Conservation (phyloP, 2,797 vertebrate species). For the Pseudotriccus pelzelni region DNA sequence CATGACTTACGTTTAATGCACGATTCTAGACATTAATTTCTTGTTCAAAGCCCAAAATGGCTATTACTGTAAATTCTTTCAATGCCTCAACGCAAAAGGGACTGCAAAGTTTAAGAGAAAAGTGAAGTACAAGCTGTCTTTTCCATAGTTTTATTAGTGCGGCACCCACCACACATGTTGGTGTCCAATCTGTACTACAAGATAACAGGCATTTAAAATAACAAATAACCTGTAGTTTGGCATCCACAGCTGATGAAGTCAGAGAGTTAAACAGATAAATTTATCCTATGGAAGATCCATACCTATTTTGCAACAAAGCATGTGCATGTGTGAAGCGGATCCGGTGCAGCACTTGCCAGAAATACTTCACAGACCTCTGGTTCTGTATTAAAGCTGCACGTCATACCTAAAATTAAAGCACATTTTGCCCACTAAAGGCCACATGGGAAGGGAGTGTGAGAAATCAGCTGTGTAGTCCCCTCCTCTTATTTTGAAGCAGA, state of each 20-base stretch:
- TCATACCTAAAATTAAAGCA: not conserved
- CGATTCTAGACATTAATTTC: not conserved
- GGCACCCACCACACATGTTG: accelerated
- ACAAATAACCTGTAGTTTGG: not conserved
- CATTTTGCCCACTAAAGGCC: not conserved
- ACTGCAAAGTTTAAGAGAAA: not conserved
- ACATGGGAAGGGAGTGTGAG: not conserved
- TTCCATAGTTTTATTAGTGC: not conserved
- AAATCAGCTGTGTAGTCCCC: not conserved
- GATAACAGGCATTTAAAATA: not conserved
- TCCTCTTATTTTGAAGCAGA: not conserved
- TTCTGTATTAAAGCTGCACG: not conserved
- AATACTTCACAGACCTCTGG: not conserved
- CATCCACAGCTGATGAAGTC: not conserved
- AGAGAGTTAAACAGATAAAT: not conserved
- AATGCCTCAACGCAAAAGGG: not conserved
- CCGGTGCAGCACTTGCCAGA: not conserved
- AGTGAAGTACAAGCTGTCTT: not conserved
- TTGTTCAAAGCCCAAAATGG: not conserved
- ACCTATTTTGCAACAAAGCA: constrained; percentile 1
- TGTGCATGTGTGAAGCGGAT: not conserved
- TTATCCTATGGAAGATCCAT: not conserved
- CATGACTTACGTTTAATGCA: not conserved
- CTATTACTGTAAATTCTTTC: not conserved
- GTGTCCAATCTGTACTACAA: not conserved